These are phyloP conservation scores for Tautogolabrus adspersus DNA, from an alignment of 2,113 vertebrate genomes.

Conservation along the genomic window DNA sequence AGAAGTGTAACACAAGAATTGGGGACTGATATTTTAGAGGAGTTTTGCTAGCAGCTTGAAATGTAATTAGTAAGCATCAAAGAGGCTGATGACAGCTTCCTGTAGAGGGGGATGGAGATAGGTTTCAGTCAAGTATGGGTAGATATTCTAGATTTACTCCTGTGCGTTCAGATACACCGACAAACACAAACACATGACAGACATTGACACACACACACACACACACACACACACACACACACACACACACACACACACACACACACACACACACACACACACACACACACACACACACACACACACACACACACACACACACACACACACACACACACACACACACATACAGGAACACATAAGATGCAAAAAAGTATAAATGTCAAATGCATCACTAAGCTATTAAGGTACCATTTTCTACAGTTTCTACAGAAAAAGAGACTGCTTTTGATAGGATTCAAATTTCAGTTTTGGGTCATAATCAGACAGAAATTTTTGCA, in stretches of 20 bases:
- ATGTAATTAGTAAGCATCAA: slow-evolving; percentile 83
- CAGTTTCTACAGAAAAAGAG: too few relatives aligned
- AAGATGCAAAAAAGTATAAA: not conserved
- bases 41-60: slow-evolving; percentile 40
- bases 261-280: not conserved
- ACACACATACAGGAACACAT: not conserved
- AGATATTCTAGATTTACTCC: slow-evolving; percentile 41
- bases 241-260: too few relatives aligned
- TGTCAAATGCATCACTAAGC: too few relatives aligned
- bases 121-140: slow-evolving; percentile 79
- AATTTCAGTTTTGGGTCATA: too few relatives aligned
- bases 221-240: not conserved
- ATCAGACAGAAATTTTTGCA: too few relatives aligned
- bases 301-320: too few relatives aligned
- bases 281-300: not conserved
- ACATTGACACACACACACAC: too few relatives aligned
- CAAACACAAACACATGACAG: not conserved
- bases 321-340: too few relatives aligned
- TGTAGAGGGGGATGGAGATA: slow-evolving; percentile 78
- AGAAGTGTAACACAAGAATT: slow-evolving; percentile 56
- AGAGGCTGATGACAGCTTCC: slow-evolving; percentile 82
- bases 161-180: not conserved
- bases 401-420: too few relatives aligned
- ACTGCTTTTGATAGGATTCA: too few relatives aligned
- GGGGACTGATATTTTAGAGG: slow-evolving; percentile 43